Conservation (phyloP, 2,113 vertebrate species). For the Heliornis fulica region DNA sequence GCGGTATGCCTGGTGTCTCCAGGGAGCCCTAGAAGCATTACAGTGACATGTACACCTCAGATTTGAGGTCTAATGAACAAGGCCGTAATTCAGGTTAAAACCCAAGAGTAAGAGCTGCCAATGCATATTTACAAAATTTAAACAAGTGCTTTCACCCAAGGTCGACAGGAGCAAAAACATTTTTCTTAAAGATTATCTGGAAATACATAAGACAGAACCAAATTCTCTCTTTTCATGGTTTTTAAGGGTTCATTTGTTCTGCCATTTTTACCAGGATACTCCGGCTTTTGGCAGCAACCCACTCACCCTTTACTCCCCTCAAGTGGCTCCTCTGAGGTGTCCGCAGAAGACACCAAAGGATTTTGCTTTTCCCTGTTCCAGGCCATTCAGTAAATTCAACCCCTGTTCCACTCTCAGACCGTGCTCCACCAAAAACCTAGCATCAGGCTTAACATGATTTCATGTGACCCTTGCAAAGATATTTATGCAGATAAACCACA, state of each 20-base stretch:
- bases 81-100: constrained; percentile 17
- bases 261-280: not conserved
- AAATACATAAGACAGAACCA: not conserved
- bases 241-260: not conserved
- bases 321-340: fast-evolving
- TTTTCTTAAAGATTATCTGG: not conserved
- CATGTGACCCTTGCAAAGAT: not conserved
- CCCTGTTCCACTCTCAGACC: not conserved
- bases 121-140: not conserved
- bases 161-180: not conserved
- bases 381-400: not conserved
- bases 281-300: not conserved
- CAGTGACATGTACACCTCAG: not conserved
- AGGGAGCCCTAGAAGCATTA: not conserved
- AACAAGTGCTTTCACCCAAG: not conserved
- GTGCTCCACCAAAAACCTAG: not conserved
- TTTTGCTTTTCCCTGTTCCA: constrained; percentile 34
- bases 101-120: not conserved
- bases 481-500: not conserved
- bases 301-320: not conserved
- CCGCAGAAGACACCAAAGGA: not conserved
- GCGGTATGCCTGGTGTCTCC: not conserved
- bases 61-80: not conserved
- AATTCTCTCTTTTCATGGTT: not conserved
- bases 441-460: not conserved